These are phyloP conservation scores for Caenorhabditis zanzibari DNA, from an alignment of 2,888 invertebrate genomes.

Conservation along the genomic window DNA sequence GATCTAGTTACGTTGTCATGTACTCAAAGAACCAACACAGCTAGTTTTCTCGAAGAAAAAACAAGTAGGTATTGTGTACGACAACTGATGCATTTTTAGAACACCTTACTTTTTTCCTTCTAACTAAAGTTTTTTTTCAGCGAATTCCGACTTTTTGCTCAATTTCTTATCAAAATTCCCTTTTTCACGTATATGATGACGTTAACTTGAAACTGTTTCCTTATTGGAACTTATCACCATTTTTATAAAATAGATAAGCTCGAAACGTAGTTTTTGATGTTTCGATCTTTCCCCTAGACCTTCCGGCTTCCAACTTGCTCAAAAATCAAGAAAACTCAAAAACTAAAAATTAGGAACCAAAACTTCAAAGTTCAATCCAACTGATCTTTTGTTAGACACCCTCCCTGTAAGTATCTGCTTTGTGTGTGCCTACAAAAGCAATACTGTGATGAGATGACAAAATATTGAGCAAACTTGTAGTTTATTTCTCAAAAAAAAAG, in stretches of 20 bases:
- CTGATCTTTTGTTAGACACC: constrained; percentile 43
- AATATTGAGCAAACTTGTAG: constrained; percentile 52
- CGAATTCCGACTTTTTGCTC: not conserved
- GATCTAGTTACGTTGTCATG: constrained; percentile 37
- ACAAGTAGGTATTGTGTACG: constrained; percentile 21
- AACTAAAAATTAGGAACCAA: not conserved
- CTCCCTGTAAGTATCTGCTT: constrained; percentile 30
- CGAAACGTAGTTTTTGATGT: not conserved
- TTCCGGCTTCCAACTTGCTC: not conserved
- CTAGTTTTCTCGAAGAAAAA: constrained; percentile 15
- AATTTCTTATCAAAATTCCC: not conserved
- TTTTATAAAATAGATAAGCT: constrained; percentile 11
- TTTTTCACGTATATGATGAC: constrained; percentile 35
- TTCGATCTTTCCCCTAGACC: constrained; percentile 4
- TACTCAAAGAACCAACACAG: constrained; percentile 35
- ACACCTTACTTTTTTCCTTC: not conserved
- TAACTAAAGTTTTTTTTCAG: not conserved
- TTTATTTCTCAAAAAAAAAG: constrained; percentile 47
- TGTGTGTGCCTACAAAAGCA: constrained; percentile 40
- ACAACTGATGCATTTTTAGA: constrained; percentile 22
- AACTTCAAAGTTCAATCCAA: constrained; percentile 42
- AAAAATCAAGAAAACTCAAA: no score
- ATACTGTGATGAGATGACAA: constrained; percentile 32
- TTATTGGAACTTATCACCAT: constrained; percentile 12
- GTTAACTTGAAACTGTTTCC: not conserved